Evolutionary conservation across 92 coral and sea anemone species (phyloP).

Genomic region (Pocillopora grandis): DNA sequence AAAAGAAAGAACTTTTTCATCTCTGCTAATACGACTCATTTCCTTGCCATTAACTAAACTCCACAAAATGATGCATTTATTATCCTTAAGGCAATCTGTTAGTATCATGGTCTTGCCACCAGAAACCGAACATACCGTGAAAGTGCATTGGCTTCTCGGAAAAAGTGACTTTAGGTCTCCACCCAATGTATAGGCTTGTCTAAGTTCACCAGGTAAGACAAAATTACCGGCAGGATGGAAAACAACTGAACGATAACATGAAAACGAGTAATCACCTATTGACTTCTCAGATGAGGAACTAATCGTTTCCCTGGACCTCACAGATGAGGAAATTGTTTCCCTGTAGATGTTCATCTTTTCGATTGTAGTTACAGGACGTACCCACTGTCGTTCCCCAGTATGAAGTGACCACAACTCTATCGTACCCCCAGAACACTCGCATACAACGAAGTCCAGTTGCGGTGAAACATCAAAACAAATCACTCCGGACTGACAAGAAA

Average conservation of each 20-base stretch:
- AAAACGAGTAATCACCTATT: background rate
- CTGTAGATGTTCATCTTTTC: too few relatives aligned
- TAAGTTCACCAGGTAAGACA: slow-evolving; percentile 39
- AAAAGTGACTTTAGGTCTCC: slow-evolving; percentile 22
- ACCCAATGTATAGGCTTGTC: slow-evolving; percentile 21
- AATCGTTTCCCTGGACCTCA: background rate
- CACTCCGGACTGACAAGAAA: background rate
- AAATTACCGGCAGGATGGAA: slow-evolving; percentile 28
- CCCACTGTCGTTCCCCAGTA: slow-evolving; percentile 10
- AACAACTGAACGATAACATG: slow-evolving; percentile 19
- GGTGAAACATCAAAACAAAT: slow-evolving; percentile 25
- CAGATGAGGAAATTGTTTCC: background rate
- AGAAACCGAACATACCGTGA: slow-evolving; percentile 36
- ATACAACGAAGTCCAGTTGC: background rate
- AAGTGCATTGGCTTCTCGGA: slow-evolving; percentile 4
- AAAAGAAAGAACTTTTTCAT: slow-evolving; percentile 10
- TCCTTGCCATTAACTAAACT: slow-evolving; percentile 25
- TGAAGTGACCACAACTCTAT: slow-evolving; percentile 27
- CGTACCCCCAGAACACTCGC: background rate
- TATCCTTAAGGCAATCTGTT: slow-evolving; percentile 17
- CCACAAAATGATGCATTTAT: slow-evolving; percentile 33
- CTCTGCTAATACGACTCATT: background rate
- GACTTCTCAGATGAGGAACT: too few relatives aligned
- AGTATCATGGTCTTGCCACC: slow-evolving; percentile 17
- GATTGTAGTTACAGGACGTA: background rate